phyloP scores from a whole-genome alignment of 2,797 vertebrate genomes.

The Squalus acanthias region DNA sequence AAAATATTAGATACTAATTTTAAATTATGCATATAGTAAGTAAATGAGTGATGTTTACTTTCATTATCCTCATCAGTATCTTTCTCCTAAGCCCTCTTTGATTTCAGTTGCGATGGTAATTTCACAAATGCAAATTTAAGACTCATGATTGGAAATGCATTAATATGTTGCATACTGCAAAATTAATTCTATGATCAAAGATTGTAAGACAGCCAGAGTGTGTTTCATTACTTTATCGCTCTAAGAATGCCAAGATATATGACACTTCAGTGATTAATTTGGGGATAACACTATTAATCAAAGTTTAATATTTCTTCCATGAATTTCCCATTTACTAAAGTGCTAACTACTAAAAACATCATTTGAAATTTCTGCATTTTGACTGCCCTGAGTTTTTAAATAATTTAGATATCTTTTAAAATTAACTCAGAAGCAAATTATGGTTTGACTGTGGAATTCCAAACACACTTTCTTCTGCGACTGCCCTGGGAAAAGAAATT shows the following conservation, averaged over 20 bases:
- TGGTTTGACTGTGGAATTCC: background rate
- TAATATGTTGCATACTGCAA: background rate
- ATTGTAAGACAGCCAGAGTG: background rate
- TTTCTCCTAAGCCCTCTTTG: background rate
- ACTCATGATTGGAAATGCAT: background rate
- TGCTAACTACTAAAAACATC: background rate
- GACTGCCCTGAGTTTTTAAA: background rate
- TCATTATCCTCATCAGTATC: background rate
- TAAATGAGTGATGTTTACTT: background rate
- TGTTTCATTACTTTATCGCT: background rate
- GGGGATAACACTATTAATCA: background rate
- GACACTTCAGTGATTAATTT: background rate
- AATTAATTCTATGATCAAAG: background rate
- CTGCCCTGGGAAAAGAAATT: background rate
- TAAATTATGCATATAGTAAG: background rate
- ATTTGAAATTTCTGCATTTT: background rate
- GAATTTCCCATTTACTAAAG: constrained; percentile 5
- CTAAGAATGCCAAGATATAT: background rate
- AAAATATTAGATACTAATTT: background rate
- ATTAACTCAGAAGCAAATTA: background rate
- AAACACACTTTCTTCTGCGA: background rate
- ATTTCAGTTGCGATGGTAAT: background rate
- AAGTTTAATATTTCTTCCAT: background rate
- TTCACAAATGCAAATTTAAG: background rate
- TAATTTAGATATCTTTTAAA: background rate